Evolutionary conservation across 2,888 invertebrate genomes (phyloP), one percentile per base, ranked within the genome.

Genomic region (Deroplatys truncata): DNA sequence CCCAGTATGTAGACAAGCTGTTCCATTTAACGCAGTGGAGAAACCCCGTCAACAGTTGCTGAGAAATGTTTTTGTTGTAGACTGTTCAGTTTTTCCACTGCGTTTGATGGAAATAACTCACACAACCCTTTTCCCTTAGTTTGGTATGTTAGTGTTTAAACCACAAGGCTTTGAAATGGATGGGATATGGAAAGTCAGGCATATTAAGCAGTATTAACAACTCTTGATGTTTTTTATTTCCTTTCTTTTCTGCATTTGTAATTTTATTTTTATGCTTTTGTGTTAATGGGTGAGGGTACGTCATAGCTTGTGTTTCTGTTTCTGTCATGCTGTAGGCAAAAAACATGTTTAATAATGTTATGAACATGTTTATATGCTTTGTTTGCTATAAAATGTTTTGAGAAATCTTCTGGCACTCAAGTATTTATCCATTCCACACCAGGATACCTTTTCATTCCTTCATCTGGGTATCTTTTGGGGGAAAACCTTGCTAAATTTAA

Each of bases 381-480:
- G 56, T 72, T 72, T 72, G 56, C 56, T 72, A 72, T 72, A 72
- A 72, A 72, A 72, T 72, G 56, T 72, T 72, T 72, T 72, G 56
- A 72, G 56, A 72, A 72, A 72, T 92, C 91, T 91, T 89, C 89
- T 89, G 89, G 89, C 89, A 89, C 89, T 89, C 89, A 88, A 86
- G 89, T 72, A 72, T 29, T 83, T 35, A 87, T 83, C 87, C 83
- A 87, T n/a, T 87, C 87, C 87, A 87, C 82, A 83, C 87, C 82
- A 83, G 87, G 82, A 82, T 43, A 29, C 87, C 87, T 87, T 25
- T 87, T 20, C 31, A 82, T 82, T 83, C 87, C 87, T n/a, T 72
- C 56, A 72, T 20, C 56, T 72, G 56, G 25, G 9, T 72, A 72
- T 72, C 56, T 72, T 72, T 72, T 16, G 56, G 56, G 56, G 56